phyloP scores from a whole-genome alignment of 2,113 vertebrate species.

The Dicentrarchus labrax region DNA sequence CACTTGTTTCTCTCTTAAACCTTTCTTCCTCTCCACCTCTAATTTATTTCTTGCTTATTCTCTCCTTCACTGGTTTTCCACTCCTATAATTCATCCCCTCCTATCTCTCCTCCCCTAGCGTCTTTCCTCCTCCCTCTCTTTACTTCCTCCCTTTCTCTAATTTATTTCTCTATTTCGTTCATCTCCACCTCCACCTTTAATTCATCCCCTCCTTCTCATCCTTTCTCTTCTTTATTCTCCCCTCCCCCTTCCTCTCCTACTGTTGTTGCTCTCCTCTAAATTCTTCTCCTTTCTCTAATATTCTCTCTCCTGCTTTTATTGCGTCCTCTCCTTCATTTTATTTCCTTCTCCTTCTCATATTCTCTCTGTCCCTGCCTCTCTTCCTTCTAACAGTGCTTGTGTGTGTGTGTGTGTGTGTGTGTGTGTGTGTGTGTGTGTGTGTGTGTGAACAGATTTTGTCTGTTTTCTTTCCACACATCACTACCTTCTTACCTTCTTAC shows the following conservation, averaged over 20 bases:
- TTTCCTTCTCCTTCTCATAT: background rate
- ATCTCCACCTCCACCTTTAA: slow-evolving; percentile 9
- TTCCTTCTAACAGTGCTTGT: background rate
- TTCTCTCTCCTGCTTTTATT: no score
- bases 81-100: slow-evolving; percentile 21
- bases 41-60: slow-evolving; percentile 29
- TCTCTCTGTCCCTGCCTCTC: background rate
- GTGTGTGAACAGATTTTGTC: background rate
- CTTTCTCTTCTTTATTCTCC: background rate
- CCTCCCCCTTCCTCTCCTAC: background rate
- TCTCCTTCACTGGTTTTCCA: slow-evolving; percentile 8
- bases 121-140: background rate
- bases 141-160: slow-evolving; percentile 11
- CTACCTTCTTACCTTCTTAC: no score
- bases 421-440: background rate
- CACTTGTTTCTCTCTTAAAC: background rate
- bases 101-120: background rate
- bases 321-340: background rate
- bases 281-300: background rate
- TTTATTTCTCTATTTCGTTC: slow-evolving; percentile 39
- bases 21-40: background rate
- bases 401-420: slow-evolving; percentile 13
- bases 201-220: slow-evolving; percentile 3
- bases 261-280: slow-evolving; percentile 12
- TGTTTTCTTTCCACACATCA: background rate